phyloP scores from a whole-genome alignment of 1,140 invertebrate genomes.

The Cydia pomonella region DNA sequence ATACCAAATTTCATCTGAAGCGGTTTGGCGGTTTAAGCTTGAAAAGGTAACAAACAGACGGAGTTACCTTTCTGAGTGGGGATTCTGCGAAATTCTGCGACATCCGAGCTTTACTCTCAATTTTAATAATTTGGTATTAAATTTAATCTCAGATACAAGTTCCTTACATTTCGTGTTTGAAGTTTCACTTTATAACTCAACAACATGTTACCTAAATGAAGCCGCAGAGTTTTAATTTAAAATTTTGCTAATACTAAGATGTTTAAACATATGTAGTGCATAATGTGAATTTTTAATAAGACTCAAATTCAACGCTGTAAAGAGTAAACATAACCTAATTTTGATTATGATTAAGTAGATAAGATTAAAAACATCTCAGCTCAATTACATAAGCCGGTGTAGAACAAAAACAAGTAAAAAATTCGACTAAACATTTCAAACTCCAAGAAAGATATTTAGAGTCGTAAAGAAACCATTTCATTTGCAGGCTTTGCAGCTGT shows the following conservation, averaged over 20 bases:
- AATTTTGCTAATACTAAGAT: not conserved
- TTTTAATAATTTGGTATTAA: no score
- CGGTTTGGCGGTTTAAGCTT: no score
- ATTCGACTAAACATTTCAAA: not conserved
- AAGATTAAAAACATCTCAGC: not conserved
- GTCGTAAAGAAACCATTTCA: not conserved
- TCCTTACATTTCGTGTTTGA: no score
- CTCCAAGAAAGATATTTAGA: not conserved
- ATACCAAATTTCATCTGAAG: no score
- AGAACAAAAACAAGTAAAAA: not conserved
- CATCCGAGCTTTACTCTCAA: no score
- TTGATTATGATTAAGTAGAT: constrained; percentile 26
- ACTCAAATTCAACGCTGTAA: not conserved
- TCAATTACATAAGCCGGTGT: not conserved
- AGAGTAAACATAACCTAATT: not conserved
- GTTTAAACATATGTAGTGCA: not conserved
- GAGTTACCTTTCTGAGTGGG: no score
- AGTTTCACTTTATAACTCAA: no score
- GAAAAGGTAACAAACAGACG: no score
- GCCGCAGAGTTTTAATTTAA: not conserved
- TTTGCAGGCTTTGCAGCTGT: not conserved
- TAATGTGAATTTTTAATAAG: not conserved
- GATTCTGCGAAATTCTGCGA: no score
- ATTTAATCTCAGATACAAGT: no score
- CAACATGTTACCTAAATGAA: not conserved